Conservation (phyloP, 2,113 vertebrate species). For the Apeltes quadracus region DNA sequence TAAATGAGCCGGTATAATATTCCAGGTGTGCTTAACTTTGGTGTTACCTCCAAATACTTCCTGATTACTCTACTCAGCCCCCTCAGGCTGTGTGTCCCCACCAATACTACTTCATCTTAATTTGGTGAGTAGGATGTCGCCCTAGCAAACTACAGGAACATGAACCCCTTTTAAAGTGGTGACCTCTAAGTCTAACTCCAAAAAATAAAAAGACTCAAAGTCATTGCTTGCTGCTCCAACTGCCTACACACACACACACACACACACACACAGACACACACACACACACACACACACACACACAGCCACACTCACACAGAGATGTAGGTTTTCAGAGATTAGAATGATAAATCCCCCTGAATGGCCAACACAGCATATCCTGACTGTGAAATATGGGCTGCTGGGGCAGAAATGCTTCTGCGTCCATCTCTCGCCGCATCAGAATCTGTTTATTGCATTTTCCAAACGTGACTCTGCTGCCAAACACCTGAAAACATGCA, state of each 20-base stretch:
- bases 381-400: conserved; percentile 66
- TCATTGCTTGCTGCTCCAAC: background rate
- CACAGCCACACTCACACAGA: background rate
- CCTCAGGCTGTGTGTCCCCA: background rate
- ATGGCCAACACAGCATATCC: conserved; percentile 51
- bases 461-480: conserved; percentile 58
- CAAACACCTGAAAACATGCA: conserved; percentile 31
- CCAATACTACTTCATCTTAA: background rate
- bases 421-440: conserved; percentile 49
- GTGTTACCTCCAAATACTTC: background rate
- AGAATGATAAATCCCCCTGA: conserved; percentile 66
- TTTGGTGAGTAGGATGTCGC: background rate
- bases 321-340: conserved; percentile 35
- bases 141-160: background rate
- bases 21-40: background rate
- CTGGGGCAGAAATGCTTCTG: conserved; percentile 45
- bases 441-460: conserved; percentile 67
- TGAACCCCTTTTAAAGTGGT: background rate
- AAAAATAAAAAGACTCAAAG: background rate
- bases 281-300: conserved; percentile 1
- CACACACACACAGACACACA: conserved; percentile 7
- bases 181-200: background rate
- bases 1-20: background rate
- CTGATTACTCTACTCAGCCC: background rate
- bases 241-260: conserved; percentile 10